Evolutionary conservation across 1,140 invertebrate genomes (phyloP).

Genomic region (Solenopsis fugax): DNA sequence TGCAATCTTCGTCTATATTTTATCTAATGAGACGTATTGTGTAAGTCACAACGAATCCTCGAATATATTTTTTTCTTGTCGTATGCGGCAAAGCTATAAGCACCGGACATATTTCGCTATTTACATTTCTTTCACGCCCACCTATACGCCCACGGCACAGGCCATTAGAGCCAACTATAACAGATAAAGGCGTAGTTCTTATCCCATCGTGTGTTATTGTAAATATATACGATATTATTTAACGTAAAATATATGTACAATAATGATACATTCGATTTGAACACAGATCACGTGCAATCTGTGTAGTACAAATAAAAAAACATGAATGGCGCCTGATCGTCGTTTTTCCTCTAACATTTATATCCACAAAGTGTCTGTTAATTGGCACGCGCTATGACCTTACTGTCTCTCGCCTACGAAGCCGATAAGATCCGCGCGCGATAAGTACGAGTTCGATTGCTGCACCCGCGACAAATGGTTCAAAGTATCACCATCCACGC

Average conservation of each 20-base stretch:
- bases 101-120: conserved; percentile 32
- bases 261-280: background rate
- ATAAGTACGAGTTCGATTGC: conserved; percentile 47
- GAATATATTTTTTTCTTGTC: conserved; percentile 25
- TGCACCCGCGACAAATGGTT: conserved; percentile 29
- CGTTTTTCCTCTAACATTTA: conserved; percentile 34
- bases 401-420: conserved; percentile 23
- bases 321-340: background rate
- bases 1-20: conserved; percentile 67
- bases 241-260: background rate
- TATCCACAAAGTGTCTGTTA: conserved; percentile 43
- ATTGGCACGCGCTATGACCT: conserved; percentile 45
- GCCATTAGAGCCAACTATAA: conserved; percentile 12
- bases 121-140: conserved; percentile 48
- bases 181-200: conserved; percentile 6
- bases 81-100: conserved; percentile 5
- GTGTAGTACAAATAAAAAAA: conserved; percentile 46
- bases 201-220: background rate
- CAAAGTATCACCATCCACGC: conserved; percentile 31
- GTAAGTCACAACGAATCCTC: conserved; percentile 29
- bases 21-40: conserved; percentile 66
- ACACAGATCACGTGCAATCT: no score
- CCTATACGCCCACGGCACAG: background rate
- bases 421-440: conserved; percentile 48
- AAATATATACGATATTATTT: background rate